Evolutionary conservation across 2,113 vertebrate species (phyloP).

Genomic region (Erythrocercus mccallii): DNA sequence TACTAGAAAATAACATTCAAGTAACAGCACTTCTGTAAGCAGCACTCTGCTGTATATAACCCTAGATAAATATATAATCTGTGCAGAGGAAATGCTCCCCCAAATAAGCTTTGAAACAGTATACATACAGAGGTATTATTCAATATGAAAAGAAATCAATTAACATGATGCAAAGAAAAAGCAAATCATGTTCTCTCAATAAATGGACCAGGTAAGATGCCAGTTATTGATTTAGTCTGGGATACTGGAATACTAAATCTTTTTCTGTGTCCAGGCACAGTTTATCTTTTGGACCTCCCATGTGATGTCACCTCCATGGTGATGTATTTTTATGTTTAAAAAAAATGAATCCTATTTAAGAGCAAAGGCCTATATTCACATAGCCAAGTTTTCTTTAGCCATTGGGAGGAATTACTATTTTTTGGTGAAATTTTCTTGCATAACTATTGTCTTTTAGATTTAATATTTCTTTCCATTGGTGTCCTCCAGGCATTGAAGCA

Average conservation of each 20-base stretch:
- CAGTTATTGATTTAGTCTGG: constrained; percentile 71
- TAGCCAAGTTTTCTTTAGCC: not conserved
- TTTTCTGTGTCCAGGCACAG: constrained; percentile 43
- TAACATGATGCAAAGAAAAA: constrained; percentile 57
- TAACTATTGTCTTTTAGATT: not conserved
- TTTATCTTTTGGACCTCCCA: constrained; percentile 51
- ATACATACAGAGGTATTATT: constrained; percentile 31
- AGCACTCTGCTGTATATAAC: not conserved
- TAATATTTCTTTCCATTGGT: not conserved
- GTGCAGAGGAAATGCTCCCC: constrained; percentile 25
- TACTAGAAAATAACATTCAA: not conserved
- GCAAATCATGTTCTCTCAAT: constrained; percentile 65
- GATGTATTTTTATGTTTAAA: constrained; percentile 33
- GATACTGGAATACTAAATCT: constrained; percentile 63
- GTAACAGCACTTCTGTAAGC: not conserved
- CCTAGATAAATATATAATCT: not conserved
- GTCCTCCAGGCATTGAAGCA: not conserved
- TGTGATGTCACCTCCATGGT: no score
- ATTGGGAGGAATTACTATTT: not conserved
- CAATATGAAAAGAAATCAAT: constrained; percentile 49
- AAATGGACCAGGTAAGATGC: constrained; percentile 52
- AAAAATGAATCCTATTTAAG: constrained; percentile 30
- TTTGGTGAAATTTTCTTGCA: not conserved
- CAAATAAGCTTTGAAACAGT: constrained; percentile 32
- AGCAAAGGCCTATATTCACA: not conserved